Evolutionary conservation across 2,113 vertebrate species (phyloP).

Genomic region (Redunca redunca): DNA sequence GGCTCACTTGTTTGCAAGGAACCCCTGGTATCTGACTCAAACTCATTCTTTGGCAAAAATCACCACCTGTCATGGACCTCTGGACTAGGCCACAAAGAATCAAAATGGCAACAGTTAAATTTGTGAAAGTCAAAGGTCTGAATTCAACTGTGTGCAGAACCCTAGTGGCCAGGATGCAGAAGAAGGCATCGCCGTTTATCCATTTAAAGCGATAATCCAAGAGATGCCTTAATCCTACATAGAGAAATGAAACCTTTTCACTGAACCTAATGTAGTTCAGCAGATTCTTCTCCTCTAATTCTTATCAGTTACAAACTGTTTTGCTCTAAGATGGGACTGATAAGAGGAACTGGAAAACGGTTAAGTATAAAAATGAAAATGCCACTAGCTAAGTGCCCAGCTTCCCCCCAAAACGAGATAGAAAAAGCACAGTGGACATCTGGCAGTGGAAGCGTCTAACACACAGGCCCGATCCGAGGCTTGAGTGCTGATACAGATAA

Average conservation of each 20-base stretch:
- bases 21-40: background rate
- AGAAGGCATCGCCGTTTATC: rapidly evolving
- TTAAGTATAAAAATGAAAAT: background rate
- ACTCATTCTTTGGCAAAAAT: background rate
- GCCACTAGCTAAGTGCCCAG: background rate
- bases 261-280: background rate
- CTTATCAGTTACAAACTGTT: background rate
- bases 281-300: background rate
- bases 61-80: background rate
- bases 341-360: background rate
- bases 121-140: background rate
- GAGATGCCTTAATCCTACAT: background rate
- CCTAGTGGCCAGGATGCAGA: background rate
- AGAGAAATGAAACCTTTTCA: background rate
- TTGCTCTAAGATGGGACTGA: background rate
- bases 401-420: background rate
- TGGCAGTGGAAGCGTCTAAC: background rate
- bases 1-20: background rate
- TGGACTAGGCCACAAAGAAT: background rate
- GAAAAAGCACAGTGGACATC: background rate
- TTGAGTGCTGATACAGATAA: background rate
- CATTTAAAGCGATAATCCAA: background rate
- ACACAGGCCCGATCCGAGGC: background rate
- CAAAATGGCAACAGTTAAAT: background rate
- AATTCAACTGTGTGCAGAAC: no score